Conservation (phyloP, 2,113 vertebrate species). For the Scortum barcoo region DNA sequence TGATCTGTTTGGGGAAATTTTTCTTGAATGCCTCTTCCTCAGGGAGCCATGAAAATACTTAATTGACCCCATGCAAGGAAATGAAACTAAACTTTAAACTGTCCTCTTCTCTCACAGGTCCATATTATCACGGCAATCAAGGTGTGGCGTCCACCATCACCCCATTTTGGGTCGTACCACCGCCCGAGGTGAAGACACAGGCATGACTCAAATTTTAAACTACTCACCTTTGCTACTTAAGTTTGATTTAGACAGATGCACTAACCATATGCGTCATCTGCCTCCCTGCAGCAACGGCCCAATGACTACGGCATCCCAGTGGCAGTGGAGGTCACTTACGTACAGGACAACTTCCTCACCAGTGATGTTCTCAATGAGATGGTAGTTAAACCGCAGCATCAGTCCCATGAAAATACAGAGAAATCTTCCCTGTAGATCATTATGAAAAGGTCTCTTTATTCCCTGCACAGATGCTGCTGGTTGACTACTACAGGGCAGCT, state of each 20-base stretch:
- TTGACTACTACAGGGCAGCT: conserved; percentile 93
- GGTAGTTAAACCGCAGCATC: conserved; percentile 79
- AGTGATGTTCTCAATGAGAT: conserved; percentile 96
- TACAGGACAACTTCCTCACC: conserved; percentile 95
- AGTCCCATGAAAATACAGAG: background rate
- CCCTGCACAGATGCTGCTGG: conserved; percentile 88
- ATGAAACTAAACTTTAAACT: background rate
- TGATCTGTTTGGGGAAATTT: background rate
- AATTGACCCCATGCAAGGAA: background rate
- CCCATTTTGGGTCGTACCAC: conserved; percentile 96
- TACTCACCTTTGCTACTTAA: background rate
- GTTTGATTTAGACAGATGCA: background rate
- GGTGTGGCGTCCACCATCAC: conserved; percentile 93
- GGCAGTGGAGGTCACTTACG: conserved; percentile 94
- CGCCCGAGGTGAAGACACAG: conserved; percentile 88
- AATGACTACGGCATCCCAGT: conserved; percentile 97
- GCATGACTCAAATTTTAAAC: background rate
- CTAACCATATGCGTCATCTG: background rate
- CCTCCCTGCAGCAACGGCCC: conserved; percentile 89
- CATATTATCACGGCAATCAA: conserved; percentile 93
- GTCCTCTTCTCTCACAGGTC: conserved; percentile 82
- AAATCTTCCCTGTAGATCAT: background rate
- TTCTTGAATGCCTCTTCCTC: background rate
- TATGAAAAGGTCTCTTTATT: background rate
- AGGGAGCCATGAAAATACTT: background rate